Evolutionary conservation across 2,888 invertebrate genomes (phyloP).

Genomic region (Napeogenes inachia): DNA sequence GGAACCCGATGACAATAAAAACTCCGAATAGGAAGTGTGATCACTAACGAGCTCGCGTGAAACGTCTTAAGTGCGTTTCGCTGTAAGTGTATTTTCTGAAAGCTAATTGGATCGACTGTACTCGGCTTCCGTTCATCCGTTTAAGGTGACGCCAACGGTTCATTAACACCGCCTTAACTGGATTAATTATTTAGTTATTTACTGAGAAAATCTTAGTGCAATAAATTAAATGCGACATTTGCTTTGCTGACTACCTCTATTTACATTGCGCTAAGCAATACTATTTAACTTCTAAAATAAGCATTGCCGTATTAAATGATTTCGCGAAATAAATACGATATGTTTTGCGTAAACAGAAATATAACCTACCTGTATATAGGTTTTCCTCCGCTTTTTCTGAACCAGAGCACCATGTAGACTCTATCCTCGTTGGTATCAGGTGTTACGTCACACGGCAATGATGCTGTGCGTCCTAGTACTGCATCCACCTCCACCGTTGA

Average conservation of each 20-base stretch:
- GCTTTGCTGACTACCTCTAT: neutral
- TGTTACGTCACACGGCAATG: constrained; percentile 92
- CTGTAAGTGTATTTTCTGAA: constrained; percentile 60
- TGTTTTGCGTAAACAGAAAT: neutral
- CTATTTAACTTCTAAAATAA: too few relatives aligned
- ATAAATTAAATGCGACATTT: constrained; percentile 13
- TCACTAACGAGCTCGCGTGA: constrained; percentile 49
- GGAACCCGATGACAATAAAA: constrained; percentile 29
- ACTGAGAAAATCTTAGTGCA: constrained; percentile 14
- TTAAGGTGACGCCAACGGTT: constrained; percentile 65
- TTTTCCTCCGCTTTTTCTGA: constrained; percentile 89
- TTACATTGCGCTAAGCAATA: too few relatives aligned
- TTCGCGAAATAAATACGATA: too few relatives aligned
- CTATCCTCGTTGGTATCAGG: constrained; percentile 89
- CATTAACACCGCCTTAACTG: constrained; percentile 56
- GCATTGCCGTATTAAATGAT: too few relatives aligned
- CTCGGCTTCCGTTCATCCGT: constrained; percentile 69
- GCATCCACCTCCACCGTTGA: constrained; percentile 83
- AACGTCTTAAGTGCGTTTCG: constrained; percentile 68
- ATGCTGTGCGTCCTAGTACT: constrained; percentile 89
- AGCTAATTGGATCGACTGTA: constrained; percentile 64
- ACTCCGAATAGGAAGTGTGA: constrained; percentile 25
- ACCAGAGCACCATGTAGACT: constrained; percentile 96
- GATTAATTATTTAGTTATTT: constrained; percentile 20
- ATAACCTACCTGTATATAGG: constrained; percentile 89